phyloP scores from a whole-genome alignment of 2,797 vertebrate genomes.

The Typhlichthys subterraneus region DNA sequence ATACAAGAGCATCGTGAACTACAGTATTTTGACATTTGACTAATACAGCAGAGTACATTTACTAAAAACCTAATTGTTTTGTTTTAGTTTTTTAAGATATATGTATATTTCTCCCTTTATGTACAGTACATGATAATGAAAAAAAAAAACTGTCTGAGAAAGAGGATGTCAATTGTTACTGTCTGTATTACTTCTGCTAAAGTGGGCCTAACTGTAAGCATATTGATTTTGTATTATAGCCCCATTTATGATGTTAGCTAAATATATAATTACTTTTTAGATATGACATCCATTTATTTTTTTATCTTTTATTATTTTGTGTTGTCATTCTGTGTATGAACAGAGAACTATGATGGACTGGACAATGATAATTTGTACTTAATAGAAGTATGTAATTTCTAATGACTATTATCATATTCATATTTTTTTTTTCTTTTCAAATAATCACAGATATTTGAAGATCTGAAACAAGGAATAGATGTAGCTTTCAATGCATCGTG shows the following conservation, averaged over 20 bases:
- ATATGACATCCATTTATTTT: constrained; percentile 71
- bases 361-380: background rate
- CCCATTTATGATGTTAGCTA: constrained; percentile 50
- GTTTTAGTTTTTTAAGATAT: constrained; percentile 53
- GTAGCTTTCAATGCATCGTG: constrained; percentile 37
- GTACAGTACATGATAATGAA: constrained; percentile 63
- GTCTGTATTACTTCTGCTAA: constrained; percentile 47
- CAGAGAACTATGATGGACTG: constrained; percentile 16
- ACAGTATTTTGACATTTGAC: constrained; percentile 52
- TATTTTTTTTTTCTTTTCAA: constrained; percentile 19
- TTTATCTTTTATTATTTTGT: constrained; percentile 66
- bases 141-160: constrained; percentile 66
- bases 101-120: constrained; percentile 69
- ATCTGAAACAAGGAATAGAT: constrained; percentile 6
- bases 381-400: background rate
- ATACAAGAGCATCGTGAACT: constrained; percentile 67
- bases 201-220: constrained; percentile 34
- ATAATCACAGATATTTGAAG: constrained; percentile 7
- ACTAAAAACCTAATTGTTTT: constrained; percentile 44
- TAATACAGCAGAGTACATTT: constrained; percentile 38
- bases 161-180: constrained; percentile 55
- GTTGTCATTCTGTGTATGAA: constrained; percentile 25
- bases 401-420: too few relatives aligned
- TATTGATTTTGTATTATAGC: constrained; percentile 56
- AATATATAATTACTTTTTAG: constrained; percentile 51